A percentile compares a stretch with the other conserved stretches of the same genome.
Evolutionary conservation across 2,797 vertebrate species (phyloP).

Genomic region (Oreonectes daqikongensis): DNA sequence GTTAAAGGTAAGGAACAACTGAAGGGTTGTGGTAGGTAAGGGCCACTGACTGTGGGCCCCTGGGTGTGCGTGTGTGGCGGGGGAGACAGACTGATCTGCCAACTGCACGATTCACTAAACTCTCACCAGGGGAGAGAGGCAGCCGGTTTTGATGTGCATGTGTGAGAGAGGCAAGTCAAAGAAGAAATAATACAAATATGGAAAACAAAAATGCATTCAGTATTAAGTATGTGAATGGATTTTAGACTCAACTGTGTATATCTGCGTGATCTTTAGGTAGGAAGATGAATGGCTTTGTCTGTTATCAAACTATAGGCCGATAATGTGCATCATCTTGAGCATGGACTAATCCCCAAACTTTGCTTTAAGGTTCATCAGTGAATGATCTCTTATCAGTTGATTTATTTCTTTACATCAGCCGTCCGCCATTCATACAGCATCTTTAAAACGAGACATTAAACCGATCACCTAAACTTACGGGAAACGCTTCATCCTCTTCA

Average conservation of each 20-base stretch:
- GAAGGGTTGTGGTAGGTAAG: conserved; percentile 57
- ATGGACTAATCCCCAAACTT: conserved; percentile 16
- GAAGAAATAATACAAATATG: conserved; percentile 13
- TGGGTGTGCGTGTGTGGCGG: conserved; percentile 40
- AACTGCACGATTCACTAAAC: conserved; percentile 61
- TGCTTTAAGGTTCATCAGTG: background rate
- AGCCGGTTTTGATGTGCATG: conserved; percentile 41
- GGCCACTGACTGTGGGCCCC: conserved; percentile 56
- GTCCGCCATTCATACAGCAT: too few relatives aligned
- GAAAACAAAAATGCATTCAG: conserved; percentile 31
- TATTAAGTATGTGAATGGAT: conserved; percentile 20
- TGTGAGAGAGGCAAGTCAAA: conserved; percentile 39
- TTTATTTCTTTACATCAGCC: too few relatives aligned
- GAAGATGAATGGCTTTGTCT: conserved; percentile 51
- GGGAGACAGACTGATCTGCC: conserved; percentile 56
- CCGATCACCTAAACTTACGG: conserved; percentile 14
- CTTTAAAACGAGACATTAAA: conserved; percentile 13
- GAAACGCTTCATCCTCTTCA: conserved; percentile 67
- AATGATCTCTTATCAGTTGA: background rate
- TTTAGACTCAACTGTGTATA: conserved; percentile 24
- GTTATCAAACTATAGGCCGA: conserved; percentile 54
- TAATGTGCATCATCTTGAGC: too few relatives aligned
- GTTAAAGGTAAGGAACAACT: conserved; percentile 51
- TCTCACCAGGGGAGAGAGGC: conserved; percentile 58
- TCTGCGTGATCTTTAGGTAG: conserved; percentile 43